These are phyloP conservation scores for Crypturellus undulatus DNA, from an alignment of 2,113 vertebrate genomes.

Conservation along the genomic window DNA sequence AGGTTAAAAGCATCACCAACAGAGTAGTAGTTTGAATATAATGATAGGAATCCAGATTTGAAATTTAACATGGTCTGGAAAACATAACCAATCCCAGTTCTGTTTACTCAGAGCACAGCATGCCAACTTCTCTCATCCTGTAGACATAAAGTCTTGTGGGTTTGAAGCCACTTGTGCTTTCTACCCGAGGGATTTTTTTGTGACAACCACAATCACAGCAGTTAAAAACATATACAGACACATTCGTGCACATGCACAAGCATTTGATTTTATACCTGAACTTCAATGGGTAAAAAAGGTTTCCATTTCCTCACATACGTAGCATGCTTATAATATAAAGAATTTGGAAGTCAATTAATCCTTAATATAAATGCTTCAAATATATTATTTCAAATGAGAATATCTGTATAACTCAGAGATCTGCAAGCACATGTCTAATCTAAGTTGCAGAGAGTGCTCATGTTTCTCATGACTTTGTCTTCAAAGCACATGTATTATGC, in stretches of 20 bases:
- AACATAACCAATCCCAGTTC: background rate
- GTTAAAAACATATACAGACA: background rate
- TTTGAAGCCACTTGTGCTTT: background rate
- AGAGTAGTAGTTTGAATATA: background rate
- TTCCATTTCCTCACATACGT: background rate
- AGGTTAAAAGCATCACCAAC: background rate
- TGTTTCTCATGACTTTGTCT: background rate
- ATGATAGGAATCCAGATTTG: background rate
- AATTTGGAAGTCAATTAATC: background rate
- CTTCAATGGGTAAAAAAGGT: background rate
- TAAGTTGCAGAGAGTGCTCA: background rate
- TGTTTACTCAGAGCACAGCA: fast-evolving
- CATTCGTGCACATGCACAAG: background rate
- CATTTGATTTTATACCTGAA: background rate
- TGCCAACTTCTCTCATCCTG: background rate
- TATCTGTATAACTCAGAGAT: background rate
- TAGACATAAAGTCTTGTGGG: background rate
- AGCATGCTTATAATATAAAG: background rate
- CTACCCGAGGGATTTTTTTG: background rate
- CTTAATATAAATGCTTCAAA: background rate
- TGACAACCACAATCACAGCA: background rate
- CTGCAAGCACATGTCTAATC: background rate
- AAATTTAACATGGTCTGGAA: background rate
- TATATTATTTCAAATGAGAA: background rate
- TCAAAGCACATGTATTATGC: background rate